A percentile compares a stretch with the other conserved stretches of the same genome.
Evolutionary conservation across 64 coral and sea anemone genomes (phyloP).

Genomic region (Actinia equina): DNA sequence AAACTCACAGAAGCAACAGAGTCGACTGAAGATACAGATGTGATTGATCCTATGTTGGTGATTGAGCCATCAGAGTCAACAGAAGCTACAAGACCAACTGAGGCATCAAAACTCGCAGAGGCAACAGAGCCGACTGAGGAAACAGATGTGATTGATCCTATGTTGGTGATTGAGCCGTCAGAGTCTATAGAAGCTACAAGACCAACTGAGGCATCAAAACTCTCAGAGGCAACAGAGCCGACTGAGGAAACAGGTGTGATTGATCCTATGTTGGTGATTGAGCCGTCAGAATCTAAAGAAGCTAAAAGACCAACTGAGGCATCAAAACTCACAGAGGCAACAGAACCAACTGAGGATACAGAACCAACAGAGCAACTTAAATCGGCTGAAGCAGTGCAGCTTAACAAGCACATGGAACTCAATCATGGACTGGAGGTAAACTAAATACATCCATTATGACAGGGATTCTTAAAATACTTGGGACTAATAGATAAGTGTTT

Average conservation of each 20-base stretch:
- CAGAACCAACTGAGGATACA: not conserved
- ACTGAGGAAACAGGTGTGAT: not conserved
- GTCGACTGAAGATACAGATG: not conserved
- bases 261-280: not conserved
- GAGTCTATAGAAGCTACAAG: not conserved
- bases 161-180: not conserved
- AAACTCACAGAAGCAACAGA: not conserved
- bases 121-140: not conserved
- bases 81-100: not conserved
- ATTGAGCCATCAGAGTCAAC: slow-evolving; percentile 1
- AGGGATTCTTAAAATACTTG: too few relatives aligned
- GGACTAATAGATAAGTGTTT: too few relatives aligned
- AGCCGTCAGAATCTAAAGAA: not conserved
- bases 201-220: not conserved
- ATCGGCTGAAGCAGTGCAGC: not conserved
- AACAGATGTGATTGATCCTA: not conserved
- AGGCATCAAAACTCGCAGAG: not conserved
- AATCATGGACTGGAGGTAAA: too few relatives aligned
- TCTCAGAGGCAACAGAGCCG: not conserved
- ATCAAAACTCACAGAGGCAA: not conserved
- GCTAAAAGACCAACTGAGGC: not conserved
- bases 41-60: not conserved
- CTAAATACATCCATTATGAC: too few relatives aligned
- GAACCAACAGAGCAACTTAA: not conserved
- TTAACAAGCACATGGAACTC: not conserved